Evolutionary conservation across 2,797 vertebrate genomes (phyloP), one percentile per base, ranked within the genome.

Genomic region (Champsocephalus gunnari): DNA sequence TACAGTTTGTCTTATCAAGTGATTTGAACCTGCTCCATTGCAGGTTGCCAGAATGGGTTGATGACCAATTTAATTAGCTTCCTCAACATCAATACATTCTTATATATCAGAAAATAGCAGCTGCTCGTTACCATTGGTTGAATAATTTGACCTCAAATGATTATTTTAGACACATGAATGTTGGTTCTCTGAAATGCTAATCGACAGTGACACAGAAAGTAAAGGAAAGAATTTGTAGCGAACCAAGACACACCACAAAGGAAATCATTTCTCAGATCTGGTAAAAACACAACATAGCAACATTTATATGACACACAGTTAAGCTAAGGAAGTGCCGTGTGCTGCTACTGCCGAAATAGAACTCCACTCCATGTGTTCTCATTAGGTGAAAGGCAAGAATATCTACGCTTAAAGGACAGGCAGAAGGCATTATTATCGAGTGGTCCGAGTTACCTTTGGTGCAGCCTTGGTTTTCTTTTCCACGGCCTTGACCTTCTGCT

Each of bases 401-500:
- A 43, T 45, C n/a, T 16, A 53, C 63, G 28, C 16, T 38, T 38
- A 38, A 38, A 71, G 49, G 38, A 79, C 57, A 80, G 58, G 8
- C 17, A 81, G 83, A 82, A 45, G 38, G 24, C 53, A 76, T 45
- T 4, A 50, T 66, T 69, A 7, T 76, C 58, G 69, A 83, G 57
- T 71, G 70, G 66, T 79, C 86, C 68, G 3, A 54, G 79, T 93
- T 95, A 99, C 98, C 97, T 98, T 97, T 71, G 91, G 80, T 7
- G 93, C 87, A 51, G 96, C 88, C 84, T 95, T 96, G 60, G 90
- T 85, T 91, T 96, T 97, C 84, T 94, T 96, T 28, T 87, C 41
- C 93, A 96, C 97, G 71, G 85, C 53, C 92, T 95, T 97, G 60
- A 92, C 83, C 92, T 95, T 97, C 78, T 91, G 70, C 89, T 95